These are phyloP conservation scores for Linnaemya vulpina DNA, from an alignment of 2,888 invertebrate species.

Conservation along the genomic window DNA sequence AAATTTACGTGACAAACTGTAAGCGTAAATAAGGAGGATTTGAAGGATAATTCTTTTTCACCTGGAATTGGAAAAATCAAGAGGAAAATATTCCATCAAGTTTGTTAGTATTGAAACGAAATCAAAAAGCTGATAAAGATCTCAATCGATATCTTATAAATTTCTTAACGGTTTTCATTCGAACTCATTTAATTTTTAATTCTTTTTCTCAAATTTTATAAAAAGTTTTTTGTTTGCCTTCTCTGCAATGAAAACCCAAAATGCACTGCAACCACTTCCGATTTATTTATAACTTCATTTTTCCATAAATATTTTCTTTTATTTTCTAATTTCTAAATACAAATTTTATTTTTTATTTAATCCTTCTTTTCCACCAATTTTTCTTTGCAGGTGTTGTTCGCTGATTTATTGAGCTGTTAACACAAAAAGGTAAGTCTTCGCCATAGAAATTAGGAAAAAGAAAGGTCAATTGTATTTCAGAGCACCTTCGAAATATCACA, in stretches of 20 bases:
- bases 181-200: no score
- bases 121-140: no score
- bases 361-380: background rate
- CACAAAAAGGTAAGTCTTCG: constrained; percentile 41
- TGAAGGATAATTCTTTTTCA: no score
- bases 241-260: background rate
- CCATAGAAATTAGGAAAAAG: constrained; percentile 54
- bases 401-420: constrained; percentile 62
- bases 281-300: constrained; percentile 56
- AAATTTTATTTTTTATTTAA: background rate
- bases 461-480: constrained; percentile 50
- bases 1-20: no score
- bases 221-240: background rate
- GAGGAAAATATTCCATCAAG: no score
- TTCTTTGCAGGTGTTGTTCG: constrained; percentile 60
- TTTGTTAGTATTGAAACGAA: no score
- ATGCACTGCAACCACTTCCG: background rate
- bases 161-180: no score
- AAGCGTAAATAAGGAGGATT: no score
- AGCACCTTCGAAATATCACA: constrained; percentile 22
- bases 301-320: background rate
- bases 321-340: background rate
- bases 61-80: no score
- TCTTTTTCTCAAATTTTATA: background rate
- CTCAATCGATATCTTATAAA: no score